These are phyloP conservation scores for Ephydatia muelleri DNA, from an alignment of 37 sponge, comb jelly and placozoan genomes.

Conservation along the genomic window DNA sequence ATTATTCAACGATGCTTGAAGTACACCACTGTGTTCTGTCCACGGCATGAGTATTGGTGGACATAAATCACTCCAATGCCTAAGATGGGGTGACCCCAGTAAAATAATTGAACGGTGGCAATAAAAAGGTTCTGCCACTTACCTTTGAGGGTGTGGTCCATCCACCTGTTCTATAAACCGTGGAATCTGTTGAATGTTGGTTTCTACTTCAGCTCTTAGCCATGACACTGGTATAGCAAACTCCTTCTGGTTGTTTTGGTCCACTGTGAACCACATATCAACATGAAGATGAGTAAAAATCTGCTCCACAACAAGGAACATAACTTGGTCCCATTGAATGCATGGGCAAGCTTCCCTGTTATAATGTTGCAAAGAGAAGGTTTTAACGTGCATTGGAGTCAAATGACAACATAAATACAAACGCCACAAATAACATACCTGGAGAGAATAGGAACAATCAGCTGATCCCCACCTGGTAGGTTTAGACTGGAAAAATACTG, in stretches of 20 bases:
- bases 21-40: neutral
- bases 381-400: neutral
- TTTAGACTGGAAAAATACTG: constrained; percentile 13
- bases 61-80: neutral
- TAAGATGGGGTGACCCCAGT: neutral
- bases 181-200: constrained; percentile 7
- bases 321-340: constrained; percentile 65
- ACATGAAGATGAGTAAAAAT: constrained; percentile 9
- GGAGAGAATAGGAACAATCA: constrained; percentile 12
- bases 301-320: constrained; percentile 46
- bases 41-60: neutral
- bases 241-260: neutral
- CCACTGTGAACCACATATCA: constrained; percentile 25
- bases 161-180: neutral
- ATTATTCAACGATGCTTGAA: neutral
- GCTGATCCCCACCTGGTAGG: neutral
- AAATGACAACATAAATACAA: neutral
- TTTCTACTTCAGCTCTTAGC: constrained; percentile 47
- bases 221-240: constrained; percentile 30
- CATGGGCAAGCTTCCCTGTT: neutral
- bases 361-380: neutral
- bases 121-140: neutral
- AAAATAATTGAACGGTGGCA: neutral
- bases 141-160: neutral
- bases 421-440: constrained; percentile 7